Conservation (phyloP, 2,113 vertebrate species). For the Menura novaehollandiae region DNA sequence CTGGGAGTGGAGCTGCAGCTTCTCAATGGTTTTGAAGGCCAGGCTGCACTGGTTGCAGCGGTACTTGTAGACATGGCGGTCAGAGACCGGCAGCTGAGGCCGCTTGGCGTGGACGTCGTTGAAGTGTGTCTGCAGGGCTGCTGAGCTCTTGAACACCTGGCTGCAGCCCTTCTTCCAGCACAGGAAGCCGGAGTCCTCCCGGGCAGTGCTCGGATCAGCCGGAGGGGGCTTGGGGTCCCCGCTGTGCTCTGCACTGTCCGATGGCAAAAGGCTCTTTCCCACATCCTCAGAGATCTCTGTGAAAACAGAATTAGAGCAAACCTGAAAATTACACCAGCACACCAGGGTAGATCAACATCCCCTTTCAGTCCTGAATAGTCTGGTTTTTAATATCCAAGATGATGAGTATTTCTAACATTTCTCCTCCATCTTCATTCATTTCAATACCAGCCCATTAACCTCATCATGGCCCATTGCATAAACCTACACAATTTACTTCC, state of each 20-base stretch:
- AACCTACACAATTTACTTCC: conserved; percentile 15
- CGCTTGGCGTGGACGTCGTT: conserved; percentile 94
- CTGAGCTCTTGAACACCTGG: conserved; percentile 94
- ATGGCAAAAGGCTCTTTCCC: conserved; percentile 79
- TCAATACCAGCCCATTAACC: neutral
- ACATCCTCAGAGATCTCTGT: conserved; percentile 85
- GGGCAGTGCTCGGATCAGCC: conserved; percentile 77
- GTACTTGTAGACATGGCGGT: conserved; percentile 98
- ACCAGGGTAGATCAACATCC: neutral
- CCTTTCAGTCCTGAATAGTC: neutral
- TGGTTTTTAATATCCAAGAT: neutral
- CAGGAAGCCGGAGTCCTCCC: conserved; percentile 90
- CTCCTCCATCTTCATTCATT: neutral
- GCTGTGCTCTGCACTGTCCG: conserved; percentile 73
- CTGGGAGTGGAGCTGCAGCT: conserved; percentile 96
- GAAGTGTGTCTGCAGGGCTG: conserved; percentile 95
- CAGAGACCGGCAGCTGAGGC: conserved; percentile 93
- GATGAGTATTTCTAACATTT: neutral
- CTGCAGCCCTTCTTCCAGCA: conserved; percentile 99
- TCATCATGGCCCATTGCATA: neutral
- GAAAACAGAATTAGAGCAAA: neutral
- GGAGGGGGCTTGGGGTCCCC: conserved; percentile 78
- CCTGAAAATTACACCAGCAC: neutral
- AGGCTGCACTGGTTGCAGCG: conserved; percentile 98
- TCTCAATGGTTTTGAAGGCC: conserved; percentile 97